Percentiles rank a stretch among this genome's conserved stretches.
Conservation (phyloP, 2,888 invertebrate genomes). For the Pristionchus fissidentatus region DNA sequence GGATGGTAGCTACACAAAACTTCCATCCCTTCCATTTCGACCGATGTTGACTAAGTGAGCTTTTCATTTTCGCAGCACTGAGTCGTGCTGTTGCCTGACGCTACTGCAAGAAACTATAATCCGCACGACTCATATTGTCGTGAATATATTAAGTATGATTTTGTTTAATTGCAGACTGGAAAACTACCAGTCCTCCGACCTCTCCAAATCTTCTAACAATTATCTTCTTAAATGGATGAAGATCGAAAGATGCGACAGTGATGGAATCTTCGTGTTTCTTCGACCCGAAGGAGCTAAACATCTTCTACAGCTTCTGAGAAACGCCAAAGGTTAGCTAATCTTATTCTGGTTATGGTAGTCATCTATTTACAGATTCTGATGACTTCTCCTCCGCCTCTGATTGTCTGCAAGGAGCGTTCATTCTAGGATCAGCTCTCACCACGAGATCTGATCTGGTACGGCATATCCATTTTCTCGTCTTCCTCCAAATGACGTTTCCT, state of each 20-base stretch:
- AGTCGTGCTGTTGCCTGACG: too few species aligned
- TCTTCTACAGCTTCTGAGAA: not conserved
- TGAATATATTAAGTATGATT: not conserved
- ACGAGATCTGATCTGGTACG: not conserved
- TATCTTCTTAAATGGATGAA: not conserved
- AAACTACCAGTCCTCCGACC: too few species aligned
- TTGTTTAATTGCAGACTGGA: too few species aligned
- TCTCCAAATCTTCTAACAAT: too few species aligned
- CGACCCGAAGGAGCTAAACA: not conserved
- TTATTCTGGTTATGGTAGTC: not conserved
- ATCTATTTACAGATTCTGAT: not conserved
- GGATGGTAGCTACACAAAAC: not conserved
- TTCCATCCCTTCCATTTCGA: not conserved
- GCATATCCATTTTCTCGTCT: not conserved
- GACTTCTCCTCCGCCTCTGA: not conserved
- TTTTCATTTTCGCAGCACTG: too few species aligned
- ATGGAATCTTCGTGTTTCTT: not conserved
- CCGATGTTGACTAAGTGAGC: too few species aligned
- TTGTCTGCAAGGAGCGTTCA: not conserved
- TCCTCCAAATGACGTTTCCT: too few species aligned
- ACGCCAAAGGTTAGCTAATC: not conserved
- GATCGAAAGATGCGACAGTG: not conserved
- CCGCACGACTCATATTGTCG: too few species aligned
- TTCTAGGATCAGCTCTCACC: not conserved
- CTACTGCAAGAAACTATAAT: too few species aligned